phyloP scores from a whole-genome alignment of 2,797 vertebrate genomes.

The Ciconia nigra region DNA sequence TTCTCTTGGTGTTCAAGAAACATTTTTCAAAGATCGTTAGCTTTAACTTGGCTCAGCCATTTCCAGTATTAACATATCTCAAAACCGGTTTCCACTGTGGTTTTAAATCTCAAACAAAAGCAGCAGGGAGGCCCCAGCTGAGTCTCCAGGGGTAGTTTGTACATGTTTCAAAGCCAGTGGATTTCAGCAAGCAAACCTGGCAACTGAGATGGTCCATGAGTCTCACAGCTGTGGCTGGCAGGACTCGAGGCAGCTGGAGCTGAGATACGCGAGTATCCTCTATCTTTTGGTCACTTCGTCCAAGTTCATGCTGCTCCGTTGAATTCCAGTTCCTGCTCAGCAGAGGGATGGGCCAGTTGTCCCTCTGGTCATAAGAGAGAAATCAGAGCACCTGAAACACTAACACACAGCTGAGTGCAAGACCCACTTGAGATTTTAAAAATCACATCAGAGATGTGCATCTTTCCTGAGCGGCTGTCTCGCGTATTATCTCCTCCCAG shows the following conservation, averaged over 20 bases:
- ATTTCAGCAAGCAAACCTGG: slow-evolving; percentile 56
- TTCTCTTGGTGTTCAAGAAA: background rate
- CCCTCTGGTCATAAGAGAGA: background rate
- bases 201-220: slow-evolving; percentile 13
- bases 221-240: slow-evolving; percentile 56
- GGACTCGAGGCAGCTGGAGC: slow-evolving; percentile 19
- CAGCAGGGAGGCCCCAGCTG: slow-evolving; percentile 20
- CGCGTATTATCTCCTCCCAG: background rate
- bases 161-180: background rate
- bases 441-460: background rate
- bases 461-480: background rate
- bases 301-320: background rate
- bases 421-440: background rate
- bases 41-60: background rate
- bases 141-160: slow-evolving; percentile 22
- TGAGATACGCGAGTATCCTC: background rate
- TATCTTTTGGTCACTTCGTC: slow-evolving; percentile 31
- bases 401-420: background rate
- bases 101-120: slow-evolving; percentile 29
- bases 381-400: background rate
- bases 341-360: background rate
- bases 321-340: background rate
- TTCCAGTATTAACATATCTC: slow-evolving; percentile 1
- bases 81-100: background rate
- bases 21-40: background rate